A percentile compares a stretch with the other conserved stretches of the same genome.
These are phyloP conservation scores for Poecile montanus DNA, from an alignment of 2,797 vertebrate genomes.

Conservation along the genomic window DNA sequence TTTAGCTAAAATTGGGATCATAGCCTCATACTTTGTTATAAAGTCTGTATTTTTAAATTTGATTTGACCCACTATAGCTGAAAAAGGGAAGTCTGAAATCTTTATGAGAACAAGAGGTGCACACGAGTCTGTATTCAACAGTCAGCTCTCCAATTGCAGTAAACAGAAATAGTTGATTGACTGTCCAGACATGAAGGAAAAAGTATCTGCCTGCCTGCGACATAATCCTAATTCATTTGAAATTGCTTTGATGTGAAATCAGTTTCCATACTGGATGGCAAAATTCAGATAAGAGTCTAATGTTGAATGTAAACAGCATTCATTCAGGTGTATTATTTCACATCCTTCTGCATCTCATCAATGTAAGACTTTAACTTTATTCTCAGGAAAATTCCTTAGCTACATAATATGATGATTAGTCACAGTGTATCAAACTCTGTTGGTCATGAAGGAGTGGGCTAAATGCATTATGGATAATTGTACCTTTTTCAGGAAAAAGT, in stretches of 20 bases:
- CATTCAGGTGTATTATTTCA: not conserved
- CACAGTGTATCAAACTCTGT: not conserved
- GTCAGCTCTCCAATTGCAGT: not conserved
- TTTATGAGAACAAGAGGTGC: not conserved
- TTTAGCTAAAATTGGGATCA: not conserved
- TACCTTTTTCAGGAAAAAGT: not conserved
- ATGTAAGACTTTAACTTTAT: not conserved
- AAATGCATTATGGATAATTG: fast-evolving
- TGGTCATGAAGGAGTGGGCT: not conserved
- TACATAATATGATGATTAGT: not conserved
- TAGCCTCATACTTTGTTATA: not conserved
- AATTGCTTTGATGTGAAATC: not conserved
- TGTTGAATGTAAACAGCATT: not conserved
- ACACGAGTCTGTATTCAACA: not conserved
- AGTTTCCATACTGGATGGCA: not conserved
- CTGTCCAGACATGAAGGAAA: not conserved
- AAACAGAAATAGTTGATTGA: not conserved
- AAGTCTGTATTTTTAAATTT: not conserved
- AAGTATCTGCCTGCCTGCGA: not conserved
- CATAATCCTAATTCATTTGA: not conserved
- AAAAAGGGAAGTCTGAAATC: not conserved
- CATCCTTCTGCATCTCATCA: not conserved
- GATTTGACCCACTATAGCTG: not conserved
- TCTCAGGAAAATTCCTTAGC: not conserved
- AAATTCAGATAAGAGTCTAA: not conserved